Evolutionary conservation across 2,113 vertebrate genomes (phyloP).

Genomic region (Nerophis lumbriciformis): DNA sequence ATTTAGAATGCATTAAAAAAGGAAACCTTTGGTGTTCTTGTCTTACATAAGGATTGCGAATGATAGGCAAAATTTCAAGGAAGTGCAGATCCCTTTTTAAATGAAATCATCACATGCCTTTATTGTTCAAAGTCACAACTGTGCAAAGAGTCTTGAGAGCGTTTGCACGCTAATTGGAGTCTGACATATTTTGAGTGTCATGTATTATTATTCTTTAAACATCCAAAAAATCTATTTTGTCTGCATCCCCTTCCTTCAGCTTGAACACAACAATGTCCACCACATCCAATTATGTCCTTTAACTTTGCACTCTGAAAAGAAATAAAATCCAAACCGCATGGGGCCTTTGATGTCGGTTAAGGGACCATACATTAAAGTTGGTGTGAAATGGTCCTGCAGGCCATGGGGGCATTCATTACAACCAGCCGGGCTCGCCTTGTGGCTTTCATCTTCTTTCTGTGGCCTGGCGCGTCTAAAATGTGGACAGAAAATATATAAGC

Average conservation of each 20-base stretch:
- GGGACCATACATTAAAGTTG: background rate
- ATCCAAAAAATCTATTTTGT: slow-evolving; percentile 2
- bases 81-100: too few relatives aligned
- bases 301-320: background rate
- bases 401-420: background rate
- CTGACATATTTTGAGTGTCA: background rate
- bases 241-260: background rate
- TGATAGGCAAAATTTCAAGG: too few relatives aligned
- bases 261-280: background rate
- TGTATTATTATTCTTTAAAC: too few relatives aligned
- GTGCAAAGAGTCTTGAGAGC: background rate
- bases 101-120: too few relatives aligned
- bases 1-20: too few relatives aligned
- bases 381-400: background rate
- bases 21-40: too few relatives aligned
- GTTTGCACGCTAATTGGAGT: background rate
- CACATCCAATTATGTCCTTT: slow-evolving; percentile 13
- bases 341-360: slow-evolving; percentile 21
- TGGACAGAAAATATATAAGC: too few relatives aligned
- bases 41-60: too few relatives aligned
- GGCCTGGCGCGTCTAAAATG: background rate
- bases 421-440: background rate
- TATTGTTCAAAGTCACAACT: background rate
- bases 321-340: background rate
- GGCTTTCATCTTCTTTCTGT: background rate